These are phyloP conservation scores for Lepidocolaptes lacrymiger DNA, from an alignment of 2,797 vertebrate species.

Conservation along the genomic window DNA sequence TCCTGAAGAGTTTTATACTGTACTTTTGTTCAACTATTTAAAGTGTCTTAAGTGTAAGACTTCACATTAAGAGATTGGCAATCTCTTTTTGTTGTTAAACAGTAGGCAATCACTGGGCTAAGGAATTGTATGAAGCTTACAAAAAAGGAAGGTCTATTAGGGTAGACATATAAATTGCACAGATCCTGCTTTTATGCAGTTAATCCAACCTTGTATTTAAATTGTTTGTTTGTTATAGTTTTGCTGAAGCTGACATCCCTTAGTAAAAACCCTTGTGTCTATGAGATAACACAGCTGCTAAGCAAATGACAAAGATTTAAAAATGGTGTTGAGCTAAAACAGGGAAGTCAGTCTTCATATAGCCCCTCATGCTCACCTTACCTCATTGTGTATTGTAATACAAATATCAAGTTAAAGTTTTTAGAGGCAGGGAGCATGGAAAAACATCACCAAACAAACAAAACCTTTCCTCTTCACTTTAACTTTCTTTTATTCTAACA, in stretches of 20 bases:
- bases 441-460: neutral
- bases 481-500: neutral
- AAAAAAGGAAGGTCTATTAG: conserved; percentile 17
- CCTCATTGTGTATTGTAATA: neutral
- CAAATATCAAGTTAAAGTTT: neutral
- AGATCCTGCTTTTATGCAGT: neutral
- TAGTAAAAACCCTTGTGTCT: conserved; percentile 58
- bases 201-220: conserved; percentile 62
- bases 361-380: neutral
- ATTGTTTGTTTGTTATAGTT: conserved; percentile 62
- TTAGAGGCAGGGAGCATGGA: neutral
- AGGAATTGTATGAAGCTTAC: neutral
- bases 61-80: neutral
- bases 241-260: conserved; percentile 15
- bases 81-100: conserved; percentile 48
- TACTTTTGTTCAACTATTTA: neutral
- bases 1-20: neutral
- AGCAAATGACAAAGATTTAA: conserved; percentile 42
- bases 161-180: neutral
- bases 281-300: conserved; percentile 65
- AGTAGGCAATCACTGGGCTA: conserved; percentile 39
- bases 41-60: neutral
- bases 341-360: neutral
- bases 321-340: neutral
- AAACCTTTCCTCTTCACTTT: neutral